Conservation (phyloP, 2,113 vertebrate genomes). For the Pseudopodoces humilis region DNA sequence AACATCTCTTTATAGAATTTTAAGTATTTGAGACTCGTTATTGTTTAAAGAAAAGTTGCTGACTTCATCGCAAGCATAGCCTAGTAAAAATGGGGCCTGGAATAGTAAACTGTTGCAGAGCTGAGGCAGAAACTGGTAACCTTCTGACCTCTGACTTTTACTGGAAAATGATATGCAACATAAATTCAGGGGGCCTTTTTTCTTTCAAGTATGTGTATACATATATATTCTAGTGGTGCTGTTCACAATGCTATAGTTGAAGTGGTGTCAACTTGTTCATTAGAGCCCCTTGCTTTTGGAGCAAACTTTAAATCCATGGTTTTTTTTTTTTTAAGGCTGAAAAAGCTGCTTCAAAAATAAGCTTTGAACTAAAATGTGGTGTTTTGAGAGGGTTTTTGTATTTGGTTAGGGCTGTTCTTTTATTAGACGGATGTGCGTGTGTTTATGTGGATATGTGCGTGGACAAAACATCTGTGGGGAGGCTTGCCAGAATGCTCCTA, state of each 20-base stretch:
- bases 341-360: background rate
- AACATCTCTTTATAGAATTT: conserved; percentile 63
- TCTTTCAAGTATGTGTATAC: conserved; percentile 61
- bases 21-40: conserved; percentile 68
- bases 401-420: background rate
- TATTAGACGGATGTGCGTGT: background rate
- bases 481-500: background rate
- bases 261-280: conserved; percentile 45
- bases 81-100: conserved; percentile 73
- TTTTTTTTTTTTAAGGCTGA: background rate
- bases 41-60: conserved; percentile 75
- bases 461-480: background rate
- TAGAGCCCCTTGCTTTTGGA: conserved; percentile 15
- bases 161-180: conserved; percentile 76
- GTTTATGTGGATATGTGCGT: background rate
- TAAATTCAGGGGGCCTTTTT: conserved; percentile 75
- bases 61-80: conserved; percentile 71
- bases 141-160: conserved; percentile 79
- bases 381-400: background rate
- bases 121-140: conserved; percentile 75
- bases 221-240: background rate
- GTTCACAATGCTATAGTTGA: background rate
- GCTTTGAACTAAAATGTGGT: background rate
- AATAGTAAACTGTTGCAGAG: conserved; percentile 74
- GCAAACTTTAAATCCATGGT: background rate